Percentiles rank a stretch among this genome's conserved stretches.
Conservation (phyloP, 2,113 vertebrate species). For the Typhlomys cinereus region DNA sequence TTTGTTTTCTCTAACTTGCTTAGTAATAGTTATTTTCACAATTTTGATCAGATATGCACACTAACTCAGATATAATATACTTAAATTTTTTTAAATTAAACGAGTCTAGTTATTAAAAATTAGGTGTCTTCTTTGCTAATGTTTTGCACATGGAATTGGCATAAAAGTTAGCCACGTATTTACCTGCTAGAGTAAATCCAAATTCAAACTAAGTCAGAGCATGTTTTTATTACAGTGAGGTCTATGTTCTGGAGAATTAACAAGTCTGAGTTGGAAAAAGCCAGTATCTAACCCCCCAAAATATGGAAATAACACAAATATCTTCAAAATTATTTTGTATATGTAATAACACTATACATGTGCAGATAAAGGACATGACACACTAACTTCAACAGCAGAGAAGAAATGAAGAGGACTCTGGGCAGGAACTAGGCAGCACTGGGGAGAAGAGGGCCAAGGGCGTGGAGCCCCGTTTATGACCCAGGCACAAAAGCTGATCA, state of each 20-base stretch:
- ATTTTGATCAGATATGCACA: not conserved
- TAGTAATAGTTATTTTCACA: not conserved
- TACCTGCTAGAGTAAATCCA: slow-evolving; percentile 17
- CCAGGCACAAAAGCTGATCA: not conserved
- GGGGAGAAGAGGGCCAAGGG: not conserved
- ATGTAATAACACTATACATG: not conserved
- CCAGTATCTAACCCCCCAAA: slow-evolving; percentile 15
- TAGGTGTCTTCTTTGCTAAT: not conserved
- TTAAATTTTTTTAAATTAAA: slow-evolving; percentile 30
- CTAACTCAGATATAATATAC: not conserved
- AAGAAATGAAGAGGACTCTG: not conserved
- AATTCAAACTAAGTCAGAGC: not conserved
- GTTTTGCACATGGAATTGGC: not conserved
- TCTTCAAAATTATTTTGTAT: not conserved
- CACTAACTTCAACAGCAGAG: not conserved
- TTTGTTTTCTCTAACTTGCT: slow-evolving; percentile 26
- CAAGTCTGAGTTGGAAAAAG: slow-evolving; percentile 10
- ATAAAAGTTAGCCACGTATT: slow-evolving; percentile 7
- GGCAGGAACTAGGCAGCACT: not conserved
- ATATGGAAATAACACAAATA: not conserved
- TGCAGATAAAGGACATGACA: not conserved
- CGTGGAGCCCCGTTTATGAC: not conserved
- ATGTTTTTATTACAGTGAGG: not conserved
- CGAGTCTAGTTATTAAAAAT: not conserved
- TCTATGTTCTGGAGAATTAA: not conserved